Base-by-base conservation (phyloP, 2,888 invertebrate genomes). In the Periphyllus acericola region DNA sequence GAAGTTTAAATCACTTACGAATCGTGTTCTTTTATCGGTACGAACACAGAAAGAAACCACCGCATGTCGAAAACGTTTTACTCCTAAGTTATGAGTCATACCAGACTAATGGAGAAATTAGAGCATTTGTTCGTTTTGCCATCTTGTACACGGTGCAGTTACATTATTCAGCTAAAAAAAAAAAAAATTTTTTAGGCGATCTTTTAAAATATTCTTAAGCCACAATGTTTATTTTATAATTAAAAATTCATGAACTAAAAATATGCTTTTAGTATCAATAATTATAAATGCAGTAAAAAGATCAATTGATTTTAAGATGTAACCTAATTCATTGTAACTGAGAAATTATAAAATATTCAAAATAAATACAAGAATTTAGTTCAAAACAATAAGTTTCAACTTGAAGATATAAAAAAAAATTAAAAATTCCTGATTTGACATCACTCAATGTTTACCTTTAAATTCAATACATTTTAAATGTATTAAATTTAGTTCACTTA, bases 1-100 rank as follows among this genome's bases (percentile, higher is more conserved):
- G 21, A 78, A 76, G 21, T 52, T 52, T 9, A 78, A 29, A 32
- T 78, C 78, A 78, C 78, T 78, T 78, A 46, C 52, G 32, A 78
- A 78, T 78, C 21, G 21, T 21, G 32, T 78, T 32, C 29, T 52
- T 78, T 52, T 52, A 52, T 78, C 46, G 52, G n/a, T 11, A 32
- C 32, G 32, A 78, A 78, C 52, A 78, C 32, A 52, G n/a, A 78
- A 21, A 78, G 52, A 52, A n/a, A 52, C 32, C 52, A 21, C 32
- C 11, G 21, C 52, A 52, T 21, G 21, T 78, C 29, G 29, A 46
- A 52, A 78, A 78, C 21, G 21, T 32, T 78, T 60, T 52, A 32
- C 52, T 78, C 52, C 52, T n/a, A 68, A 52, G 21, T 52, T 32
- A 32, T 19, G 21, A 76, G 29, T 11, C 11, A 52, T 78, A 78